A percentile compares a stretch with the other conserved stretches of the same genome.
Conservation (phyloP, 2,888 invertebrate genomes). For the Timema podura region DNA sequence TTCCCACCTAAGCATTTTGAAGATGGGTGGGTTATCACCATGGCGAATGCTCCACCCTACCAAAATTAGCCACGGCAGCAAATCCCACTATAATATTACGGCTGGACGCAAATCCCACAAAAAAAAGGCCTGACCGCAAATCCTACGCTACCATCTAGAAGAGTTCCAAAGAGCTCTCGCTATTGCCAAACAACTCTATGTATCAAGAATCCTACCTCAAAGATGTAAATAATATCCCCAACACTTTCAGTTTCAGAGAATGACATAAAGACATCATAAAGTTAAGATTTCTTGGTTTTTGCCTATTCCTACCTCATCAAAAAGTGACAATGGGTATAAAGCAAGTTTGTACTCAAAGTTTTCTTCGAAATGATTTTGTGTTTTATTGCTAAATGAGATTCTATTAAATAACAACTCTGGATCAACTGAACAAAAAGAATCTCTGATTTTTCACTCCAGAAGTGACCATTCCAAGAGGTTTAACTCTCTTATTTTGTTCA, state of each 20-base stretch:
- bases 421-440: background rate
- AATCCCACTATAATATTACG: no score
- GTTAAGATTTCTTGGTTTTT: background rate
- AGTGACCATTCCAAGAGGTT: conserved; percentile 1
- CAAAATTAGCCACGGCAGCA: no score
- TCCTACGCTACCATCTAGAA: no score
- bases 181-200: background rate
- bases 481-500: background rate
- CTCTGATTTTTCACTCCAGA: background rate
- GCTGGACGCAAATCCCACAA: no score
- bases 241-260: background rate
- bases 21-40: no score
- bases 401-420: conserved; percentile 2
- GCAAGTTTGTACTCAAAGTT: background rate
- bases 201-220: background rate
- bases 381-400: conserved; percentile 3
- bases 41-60: no score
- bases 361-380: background rate
- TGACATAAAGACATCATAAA: background rate
- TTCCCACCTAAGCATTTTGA: no score
- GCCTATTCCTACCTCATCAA: background rate
- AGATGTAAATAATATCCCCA: background rate
- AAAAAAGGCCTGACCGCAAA: no score
- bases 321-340: background rate
- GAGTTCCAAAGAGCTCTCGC: background rate